Evolutionary conservation across 2,888 invertebrate species (phyloP), one percentile per base, ranked within the genome.

Genomic region (Bedellia somnulentella): DNA sequence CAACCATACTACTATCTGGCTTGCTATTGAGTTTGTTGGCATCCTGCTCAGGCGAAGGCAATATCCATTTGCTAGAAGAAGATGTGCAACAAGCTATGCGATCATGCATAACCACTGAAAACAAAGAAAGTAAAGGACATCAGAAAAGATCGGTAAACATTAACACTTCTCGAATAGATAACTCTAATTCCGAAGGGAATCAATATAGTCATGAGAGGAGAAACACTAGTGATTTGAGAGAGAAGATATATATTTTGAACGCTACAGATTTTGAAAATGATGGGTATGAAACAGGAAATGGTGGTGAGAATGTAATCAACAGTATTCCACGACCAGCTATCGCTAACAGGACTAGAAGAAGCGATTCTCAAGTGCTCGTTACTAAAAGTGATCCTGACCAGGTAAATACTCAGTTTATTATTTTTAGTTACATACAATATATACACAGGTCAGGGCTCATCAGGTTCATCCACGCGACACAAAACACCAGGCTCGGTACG

Each of bases 41-140:
- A 2, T 37, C 41, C 21, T 53, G 57, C 35, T 40, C 60, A 2
- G 58, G 64, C 3, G 64, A 70, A 21, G 70, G 70, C 2, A 76
- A 76, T 39, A 62, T 73, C 21, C 57, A 54, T 17, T 38, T 77
- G n/a, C 39, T 76, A 11, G 60, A 68, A 45, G 58, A 68, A 31
- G 73, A 76, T 39, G 50, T 76, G 12, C 52, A 55, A 1, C 39
- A 39, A 1, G 75, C 73, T n/a, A 38, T 76, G 24, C 54, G 52
- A 31, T 37, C 50, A 9, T 76, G 76, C 36, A 32, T 41, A 0
- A 37, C 39, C 9, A 44, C 42, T 13, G 37, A 40, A 4, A 41
- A 35, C 12, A 47, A 44, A 30, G 37, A 40, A 34, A 5, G 9
- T 18, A n/a, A n/a, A n/a, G 5, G 18, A 6, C 5, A 18, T 9